Conservation (phyloP, 2,888 invertebrate genomes). For the Drosophila paucipuncta region DNA sequence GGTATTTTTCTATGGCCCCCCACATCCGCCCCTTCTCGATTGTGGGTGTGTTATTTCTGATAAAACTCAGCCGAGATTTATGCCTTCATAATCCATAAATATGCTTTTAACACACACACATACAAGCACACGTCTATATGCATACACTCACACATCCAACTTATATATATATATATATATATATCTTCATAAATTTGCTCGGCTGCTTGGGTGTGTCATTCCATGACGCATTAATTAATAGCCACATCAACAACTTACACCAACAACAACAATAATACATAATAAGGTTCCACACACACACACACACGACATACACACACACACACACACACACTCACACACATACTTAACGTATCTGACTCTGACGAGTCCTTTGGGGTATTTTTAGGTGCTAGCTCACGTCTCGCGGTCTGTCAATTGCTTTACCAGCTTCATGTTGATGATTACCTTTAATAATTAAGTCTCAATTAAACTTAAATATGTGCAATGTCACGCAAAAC, state of each 20-base stretch:
- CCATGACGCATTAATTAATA: conserved; percentile 82
- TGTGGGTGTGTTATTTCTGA: conserved; percentile 51
- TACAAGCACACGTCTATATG: not conserved
- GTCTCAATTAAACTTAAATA: not conserved
- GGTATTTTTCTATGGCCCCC: conserved; percentile 34
- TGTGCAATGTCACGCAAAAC: not conserved
- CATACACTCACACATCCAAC: conserved; percentile 9
- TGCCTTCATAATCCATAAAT: conserved; percentile 82
- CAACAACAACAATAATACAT: conserved; percentile 53
- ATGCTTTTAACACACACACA: conserved; percentile 67
- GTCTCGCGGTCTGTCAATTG: conserved; percentile 74
- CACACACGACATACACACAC: not conserved
- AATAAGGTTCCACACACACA: conserved; percentile 40
- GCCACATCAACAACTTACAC: conserved; percentile 78
- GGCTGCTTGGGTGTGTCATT: conserved; percentile 76
- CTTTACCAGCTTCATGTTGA: conserved; percentile 43
- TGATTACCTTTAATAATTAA: conserved; percentile 29
- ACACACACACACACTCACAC: conserved; percentile 1
- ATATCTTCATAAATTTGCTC: conserved; percentile 77
- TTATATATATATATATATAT: conserved; percentile 43
- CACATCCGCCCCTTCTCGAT: not conserved
- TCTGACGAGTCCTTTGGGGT: conserved; percentile 67
- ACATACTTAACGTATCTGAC: conserved; percentile 38
- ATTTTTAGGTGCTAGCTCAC: conserved; percentile 49
- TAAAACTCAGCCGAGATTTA: conserved; percentile 82